Percentiles rank a stretch among this genome's conserved stretches.
Evolutionary conservation across 2,113 vertebrate species (phyloP).

Genomic region (Corvus moneduloides): DNA sequence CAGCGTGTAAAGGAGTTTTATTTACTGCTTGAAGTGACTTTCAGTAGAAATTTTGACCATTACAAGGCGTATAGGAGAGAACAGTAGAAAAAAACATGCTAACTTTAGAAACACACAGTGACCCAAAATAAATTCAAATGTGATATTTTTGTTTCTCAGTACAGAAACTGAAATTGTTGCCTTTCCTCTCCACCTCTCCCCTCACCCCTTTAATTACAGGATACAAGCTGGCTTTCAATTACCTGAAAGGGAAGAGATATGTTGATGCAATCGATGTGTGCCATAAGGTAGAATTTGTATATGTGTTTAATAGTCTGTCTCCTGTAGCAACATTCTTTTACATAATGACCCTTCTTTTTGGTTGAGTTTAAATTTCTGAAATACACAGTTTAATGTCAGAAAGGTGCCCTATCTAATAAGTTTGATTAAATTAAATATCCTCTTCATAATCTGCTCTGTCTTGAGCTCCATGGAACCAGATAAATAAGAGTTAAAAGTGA

Average conservation of each 20-base stretch:
- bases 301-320: neutral
- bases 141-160: neutral
- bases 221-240: constrained; percentile 98
- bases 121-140: neutral
- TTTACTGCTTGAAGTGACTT: neutral
- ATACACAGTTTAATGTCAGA: neutral
- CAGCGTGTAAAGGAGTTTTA: neutral
- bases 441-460: neutral
- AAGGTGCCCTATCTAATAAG: neutral
- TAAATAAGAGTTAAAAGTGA: neutral
- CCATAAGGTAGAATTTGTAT: constrained; percentile 84
- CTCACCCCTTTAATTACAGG: constrained; percentile 72
- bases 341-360: neutral
- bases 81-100: neutral
- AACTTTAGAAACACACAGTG: neutral
- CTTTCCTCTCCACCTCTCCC: neutral
- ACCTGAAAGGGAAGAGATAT: constrained; percentile 92
- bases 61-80: neutral
- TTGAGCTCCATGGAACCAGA: neutral
- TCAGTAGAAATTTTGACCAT: neutral
- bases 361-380: neutral
- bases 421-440: neutral
- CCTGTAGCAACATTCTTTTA: neutral
- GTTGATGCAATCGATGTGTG: constrained; percentile 94
- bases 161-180: neutral